phyloP scores from a whole-genome alignment of 2,888 invertebrate genomes.

The Villa cingulata region DNA sequence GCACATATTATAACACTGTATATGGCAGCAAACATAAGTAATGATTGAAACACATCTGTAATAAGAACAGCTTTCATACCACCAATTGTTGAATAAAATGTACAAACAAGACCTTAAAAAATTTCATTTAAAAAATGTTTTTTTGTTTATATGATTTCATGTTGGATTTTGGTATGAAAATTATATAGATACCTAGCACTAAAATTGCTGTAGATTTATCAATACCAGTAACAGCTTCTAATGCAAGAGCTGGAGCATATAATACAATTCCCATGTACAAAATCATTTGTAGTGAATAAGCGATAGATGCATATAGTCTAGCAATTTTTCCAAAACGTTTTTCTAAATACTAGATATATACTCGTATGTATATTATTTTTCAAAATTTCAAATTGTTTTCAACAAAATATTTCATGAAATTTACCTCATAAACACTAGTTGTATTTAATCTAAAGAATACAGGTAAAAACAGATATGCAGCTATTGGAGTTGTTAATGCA shows the following conservation, averaged over 20 bases:
- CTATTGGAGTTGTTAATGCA: constrained; percentile 61
- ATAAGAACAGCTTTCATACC: constrained; percentile 85
- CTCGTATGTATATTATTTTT: background rate
- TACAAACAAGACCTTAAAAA: constrained; percentile 51
- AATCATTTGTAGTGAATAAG: constrained; percentile 81
- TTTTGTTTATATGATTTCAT: background rate
- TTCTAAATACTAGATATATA: constrained; percentile 61
- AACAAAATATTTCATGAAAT: background rate
- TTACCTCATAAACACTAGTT: constrained; percentile 77
- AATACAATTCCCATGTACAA: constrained; percentile 83
- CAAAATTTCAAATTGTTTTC: background rate
- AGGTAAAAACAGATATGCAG: constrained; percentile 64
- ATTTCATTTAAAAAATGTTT: background rate
- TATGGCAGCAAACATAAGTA: constrained; percentile 73
- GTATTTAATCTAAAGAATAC: constrained; percentile 72
- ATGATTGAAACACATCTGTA: constrained; percentile 73
- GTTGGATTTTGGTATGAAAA: too few relatives aligned
- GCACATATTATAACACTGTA: constrained; percentile 66
- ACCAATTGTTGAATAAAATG: constrained; percentile 75
- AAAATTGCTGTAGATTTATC: constrained; percentile 58
- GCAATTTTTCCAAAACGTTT: constrained; percentile 66
- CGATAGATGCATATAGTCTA: constrained; percentile 63
- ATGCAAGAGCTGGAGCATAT: constrained; percentile 83
- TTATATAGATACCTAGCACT: constrained; percentile 51
- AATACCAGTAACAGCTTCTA: constrained; percentile 75